Evolutionary conservation across 2,888 invertebrate species (phyloP).

Genomic region (Augiades crinisus): DNA sequence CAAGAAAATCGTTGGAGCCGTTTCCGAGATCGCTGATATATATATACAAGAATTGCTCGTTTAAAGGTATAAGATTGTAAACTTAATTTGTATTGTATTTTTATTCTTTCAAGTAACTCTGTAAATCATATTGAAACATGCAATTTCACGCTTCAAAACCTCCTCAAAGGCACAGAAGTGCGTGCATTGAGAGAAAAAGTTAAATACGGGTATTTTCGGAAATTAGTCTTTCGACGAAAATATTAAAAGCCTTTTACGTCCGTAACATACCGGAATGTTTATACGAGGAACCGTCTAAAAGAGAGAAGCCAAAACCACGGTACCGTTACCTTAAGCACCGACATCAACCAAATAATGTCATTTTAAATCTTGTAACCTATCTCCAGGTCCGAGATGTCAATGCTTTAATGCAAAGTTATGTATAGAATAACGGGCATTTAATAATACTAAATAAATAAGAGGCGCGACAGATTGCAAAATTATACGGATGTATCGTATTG

Average conservation of each 20-base stretch:
- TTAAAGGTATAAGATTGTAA: no score
- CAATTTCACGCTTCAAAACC: neutral
- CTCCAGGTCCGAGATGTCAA: constrained; percentile 26
- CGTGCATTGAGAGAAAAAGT: neutral
- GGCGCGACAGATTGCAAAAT: constrained; percentile 44
- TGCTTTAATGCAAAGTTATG: constrained; percentile 32
- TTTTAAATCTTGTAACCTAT: constrained; percentile 31
- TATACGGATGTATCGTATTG: constrained; percentile 37
- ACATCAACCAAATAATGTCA: constrained; percentile 24
- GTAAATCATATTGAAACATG: neutral
- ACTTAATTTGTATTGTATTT: no score
- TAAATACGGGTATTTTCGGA: neutral
- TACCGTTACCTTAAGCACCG: constrained; percentile 28
- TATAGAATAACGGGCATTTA: constrained; percentile 38
- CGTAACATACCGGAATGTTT: constrained; percentile 2
- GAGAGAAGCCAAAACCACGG: constrained; percentile 25
- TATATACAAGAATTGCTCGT: no score
- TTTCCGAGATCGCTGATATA: no score
- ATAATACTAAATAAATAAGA: constrained; percentile 32
- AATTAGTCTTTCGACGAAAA: neutral
- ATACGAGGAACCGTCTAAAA: constrained; percentile 9
- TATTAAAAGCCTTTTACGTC: neutral
- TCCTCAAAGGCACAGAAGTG: neutral
- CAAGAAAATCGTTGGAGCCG: no score
- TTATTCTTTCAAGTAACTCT: no score